Conservation (phyloP, 2,113 vertebrate species). For the Piprites chloris region DNA sequence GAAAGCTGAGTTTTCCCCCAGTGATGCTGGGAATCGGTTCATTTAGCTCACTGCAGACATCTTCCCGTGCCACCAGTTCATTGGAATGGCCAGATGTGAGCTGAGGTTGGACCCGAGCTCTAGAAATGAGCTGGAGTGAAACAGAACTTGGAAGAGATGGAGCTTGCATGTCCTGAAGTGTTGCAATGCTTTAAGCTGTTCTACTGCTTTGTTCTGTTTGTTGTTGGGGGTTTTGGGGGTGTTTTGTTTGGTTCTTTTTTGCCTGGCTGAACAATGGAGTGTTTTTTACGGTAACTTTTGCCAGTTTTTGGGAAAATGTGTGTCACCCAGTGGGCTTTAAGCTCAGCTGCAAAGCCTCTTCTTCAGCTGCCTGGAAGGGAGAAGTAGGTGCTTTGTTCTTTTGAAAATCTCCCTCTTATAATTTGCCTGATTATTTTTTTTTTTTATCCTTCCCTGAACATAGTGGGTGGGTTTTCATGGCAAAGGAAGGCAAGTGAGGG, state of each 20-base stretch:
- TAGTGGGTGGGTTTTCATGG: background rate
- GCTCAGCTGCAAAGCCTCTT: background rate
- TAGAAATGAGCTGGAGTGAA: background rate
- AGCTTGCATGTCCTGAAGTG: rapidly evolving
- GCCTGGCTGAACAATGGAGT: background rate
- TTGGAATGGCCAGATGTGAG: background rate
- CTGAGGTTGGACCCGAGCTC: background rate
- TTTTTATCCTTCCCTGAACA: background rate
- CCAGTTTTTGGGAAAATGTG: background rate
- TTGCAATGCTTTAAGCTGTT: background rate
- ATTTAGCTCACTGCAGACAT: background rate
- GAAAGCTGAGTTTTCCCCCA: background rate
- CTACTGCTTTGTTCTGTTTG: background rate
- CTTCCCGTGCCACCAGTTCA: rapidly evolving
- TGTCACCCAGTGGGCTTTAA: background rate
- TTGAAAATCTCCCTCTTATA: background rate
- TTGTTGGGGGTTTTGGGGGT: background rate
- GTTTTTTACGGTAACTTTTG: background rate
- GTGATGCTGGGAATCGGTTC: background rate
- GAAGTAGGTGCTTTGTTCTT: background rate
- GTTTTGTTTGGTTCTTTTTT: no score
- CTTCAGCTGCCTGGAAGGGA: background rate
- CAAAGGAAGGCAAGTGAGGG: background rate
- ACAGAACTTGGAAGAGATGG: background rate
- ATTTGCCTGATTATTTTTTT: background rate